Evolutionary conservation across 2,113 vertebrate species (phyloP).

Genomic region (Nerophis lumbriciformis): DNA sequence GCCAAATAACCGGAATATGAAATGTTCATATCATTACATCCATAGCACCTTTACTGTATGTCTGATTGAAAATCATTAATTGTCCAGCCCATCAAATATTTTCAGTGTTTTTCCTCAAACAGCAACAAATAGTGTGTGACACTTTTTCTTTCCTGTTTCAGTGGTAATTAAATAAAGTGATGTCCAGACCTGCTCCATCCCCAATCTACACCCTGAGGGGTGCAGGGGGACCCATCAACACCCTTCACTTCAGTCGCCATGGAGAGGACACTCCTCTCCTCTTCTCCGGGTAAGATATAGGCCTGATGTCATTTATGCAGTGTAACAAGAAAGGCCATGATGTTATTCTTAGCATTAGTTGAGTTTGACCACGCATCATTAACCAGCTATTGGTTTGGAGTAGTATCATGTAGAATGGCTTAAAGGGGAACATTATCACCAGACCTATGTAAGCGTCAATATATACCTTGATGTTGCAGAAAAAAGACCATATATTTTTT

Average conservation of each 20-base stretch:
- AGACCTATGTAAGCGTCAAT: no score
- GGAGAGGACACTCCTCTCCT: constrained; percentile 67
- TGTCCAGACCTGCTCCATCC: constrained; percentile 74
- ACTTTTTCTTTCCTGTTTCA: neutral
- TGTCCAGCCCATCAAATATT: no score
- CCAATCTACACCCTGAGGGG: constrained; percentile 87
- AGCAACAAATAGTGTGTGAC: neutral
- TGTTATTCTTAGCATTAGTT: neutral
- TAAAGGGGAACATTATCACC: no score
- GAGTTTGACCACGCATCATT: neutral
- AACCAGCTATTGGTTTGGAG: no score
- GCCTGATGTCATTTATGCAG: neutral
- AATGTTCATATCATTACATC: no score
- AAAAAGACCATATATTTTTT: no score
- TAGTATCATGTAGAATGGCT: no score
- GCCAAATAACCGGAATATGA: no score
- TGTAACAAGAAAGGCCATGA: neutral
- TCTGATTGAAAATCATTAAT: no score
- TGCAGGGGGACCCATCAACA: constrained; percentile 74
- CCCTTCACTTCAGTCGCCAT: constrained; percentile 77
- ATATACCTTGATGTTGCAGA: no score
- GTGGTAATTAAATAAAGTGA: constrained; percentile 32
- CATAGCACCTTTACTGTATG: no score
- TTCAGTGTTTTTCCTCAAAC: no score
- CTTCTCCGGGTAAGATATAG: constrained; percentile 83